A percentile compares a stretch with the other conserved stretches of the same genome.
Conservation (phyloP, 2,888 invertebrate species). For the Drosophila eohydei region DNA sequence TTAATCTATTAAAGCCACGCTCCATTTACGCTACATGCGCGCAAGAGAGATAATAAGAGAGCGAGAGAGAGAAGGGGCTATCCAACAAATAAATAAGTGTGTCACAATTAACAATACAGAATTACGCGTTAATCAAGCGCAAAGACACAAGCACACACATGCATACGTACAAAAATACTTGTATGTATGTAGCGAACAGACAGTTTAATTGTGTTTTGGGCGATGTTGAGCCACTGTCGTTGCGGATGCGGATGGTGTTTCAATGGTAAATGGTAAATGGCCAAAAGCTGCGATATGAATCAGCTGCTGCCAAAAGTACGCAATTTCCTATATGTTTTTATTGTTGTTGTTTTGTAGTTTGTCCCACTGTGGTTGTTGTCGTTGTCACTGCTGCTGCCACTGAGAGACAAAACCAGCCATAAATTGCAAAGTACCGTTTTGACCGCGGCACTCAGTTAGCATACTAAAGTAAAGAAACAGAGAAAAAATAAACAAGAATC, state of each 20-base stretch:
- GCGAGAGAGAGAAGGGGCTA: slow-evolving; percentile 1
- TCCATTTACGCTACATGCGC: slow-evolving; percentile 59
- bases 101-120: slow-evolving; percentile 73
- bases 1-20: slow-evolving; percentile 74
- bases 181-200: slow-evolving; percentile 16
- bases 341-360: slow-evolving; percentile 20
- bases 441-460: slow-evolving; percentile 62
- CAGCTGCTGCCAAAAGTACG: slow-evolving; percentile 67
- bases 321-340: slow-evolving; percentile 56
- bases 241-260: slow-evolving; percentile 52
- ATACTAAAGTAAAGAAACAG: slow-evolving; percentile 51
- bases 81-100: slow-evolving; percentile 55
- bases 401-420: slow-evolving; percentile 58
- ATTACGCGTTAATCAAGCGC: slow-evolving; percentile 77
- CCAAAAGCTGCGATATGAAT: slow-evolving; percentile 68
- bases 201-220: slow-evolving; percentile 62
- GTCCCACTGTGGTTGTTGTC: slow-evolving; percentile 14
- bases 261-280: slow-evolving; percentile 65
- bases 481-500: slow-evolving; percentile 34
- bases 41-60: neutral
- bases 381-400: slow-evolving; percentile 1
- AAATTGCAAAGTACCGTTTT: slow-evolving; percentile 78
- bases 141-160: slow-evolving; percentile 40
- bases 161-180: neutral
- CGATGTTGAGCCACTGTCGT: slow-evolving; percentile 36